Conservation (phyloP, 2,797 vertebrate genomes). For the Helarctos malayanus region DNA sequence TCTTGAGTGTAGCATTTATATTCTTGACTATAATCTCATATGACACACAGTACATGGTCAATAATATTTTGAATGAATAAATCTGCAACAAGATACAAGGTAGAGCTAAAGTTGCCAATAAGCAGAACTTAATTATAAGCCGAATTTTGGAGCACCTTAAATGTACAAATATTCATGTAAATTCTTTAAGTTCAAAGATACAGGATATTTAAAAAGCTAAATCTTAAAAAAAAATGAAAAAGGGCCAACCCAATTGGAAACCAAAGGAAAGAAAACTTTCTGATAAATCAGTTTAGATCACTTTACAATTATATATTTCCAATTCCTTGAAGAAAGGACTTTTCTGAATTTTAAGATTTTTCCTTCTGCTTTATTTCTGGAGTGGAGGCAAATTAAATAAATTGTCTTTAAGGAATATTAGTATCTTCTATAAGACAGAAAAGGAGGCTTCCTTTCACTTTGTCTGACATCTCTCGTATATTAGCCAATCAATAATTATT, state of each 20-base stretch:
- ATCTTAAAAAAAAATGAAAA: background rate
- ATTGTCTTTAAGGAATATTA: background rate
- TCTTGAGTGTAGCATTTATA: background rate
- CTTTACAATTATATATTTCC: background rate
- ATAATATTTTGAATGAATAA: constrained; percentile 40
- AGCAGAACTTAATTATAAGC: background rate
- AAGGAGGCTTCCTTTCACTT: background rate
- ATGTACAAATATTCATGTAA: background rate
- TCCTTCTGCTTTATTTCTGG: background rate
- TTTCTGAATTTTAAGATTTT: constrained; percentile 25
- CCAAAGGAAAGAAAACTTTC: background rate
- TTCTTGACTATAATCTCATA: background rate
- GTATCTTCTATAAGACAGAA: background rate
- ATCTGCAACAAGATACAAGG: background rate
- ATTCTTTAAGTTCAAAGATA: background rate
- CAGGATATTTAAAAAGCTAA: background rate
- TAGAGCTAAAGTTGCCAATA: background rate
- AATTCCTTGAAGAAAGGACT: background rate
- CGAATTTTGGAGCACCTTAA: background rate
- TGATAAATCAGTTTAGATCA: background rate
- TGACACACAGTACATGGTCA: background rate
- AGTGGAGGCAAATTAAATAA: background rate
- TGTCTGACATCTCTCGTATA: background rate
- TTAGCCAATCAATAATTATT: background rate
- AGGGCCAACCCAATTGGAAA: background rate